Evolutionary conservation across 2,888 invertebrate species (phyloP).

Genomic region (Dromius quadrimaculatus): DNA sequence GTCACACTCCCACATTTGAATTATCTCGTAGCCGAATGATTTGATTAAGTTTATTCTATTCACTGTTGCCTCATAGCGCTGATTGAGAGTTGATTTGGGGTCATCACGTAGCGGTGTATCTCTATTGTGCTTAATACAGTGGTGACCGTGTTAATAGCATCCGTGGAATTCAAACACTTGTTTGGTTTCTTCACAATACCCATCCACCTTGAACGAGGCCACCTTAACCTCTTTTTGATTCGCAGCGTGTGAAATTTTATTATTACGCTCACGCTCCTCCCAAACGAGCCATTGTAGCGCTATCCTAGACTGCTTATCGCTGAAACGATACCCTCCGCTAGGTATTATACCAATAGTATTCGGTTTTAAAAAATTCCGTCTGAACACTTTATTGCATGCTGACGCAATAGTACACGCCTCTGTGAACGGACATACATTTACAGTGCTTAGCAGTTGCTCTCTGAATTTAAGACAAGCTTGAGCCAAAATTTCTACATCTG

Average conservation of each 20-base stretch:
- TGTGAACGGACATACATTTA: constrained; percentile 57
- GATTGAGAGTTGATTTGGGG: constrained; percentile 20
- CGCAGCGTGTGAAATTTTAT: constrained; percentile 54
- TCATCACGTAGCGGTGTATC: constrained; percentile 34
- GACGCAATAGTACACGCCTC: constrained; percentile 55
- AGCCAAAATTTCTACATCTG: constrained; percentile 55
- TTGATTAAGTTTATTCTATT: constrained; percentile 13
- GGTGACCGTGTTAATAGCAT: constrained; percentile 57
- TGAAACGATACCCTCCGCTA: background rate
- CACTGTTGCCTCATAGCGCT: constrained; percentile 28
- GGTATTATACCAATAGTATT: constrained; percentile 12
- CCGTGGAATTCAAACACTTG: constrained; percentile 53
- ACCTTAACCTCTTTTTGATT: constrained; percentile 53
- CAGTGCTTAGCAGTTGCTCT: constrained; percentile 53
- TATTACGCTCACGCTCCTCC: constrained; percentile 41
- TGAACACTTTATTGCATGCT: constrained; percentile 54
- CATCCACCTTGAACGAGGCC: constrained; percentile 43
- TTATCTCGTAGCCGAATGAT: constrained; percentile 41
- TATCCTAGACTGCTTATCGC: constrained; percentile 1
- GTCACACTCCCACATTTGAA: constrained; percentile 54
- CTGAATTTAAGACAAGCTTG: constrained; percentile 56
- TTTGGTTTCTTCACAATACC: constrained; percentile 12
- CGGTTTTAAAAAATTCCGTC: constrained; percentile 54
- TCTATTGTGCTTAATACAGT: constrained; percentile 10
- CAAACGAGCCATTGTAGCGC: constrained; percentile 8